Percentiles rank a stretch among this genome's conserved stretches.
These are phyloP conservation scores for Agapostemon virescens DNA, from an alignment of 2,888 invertebrate genomes.

Conservation along the genomic window DNA sequence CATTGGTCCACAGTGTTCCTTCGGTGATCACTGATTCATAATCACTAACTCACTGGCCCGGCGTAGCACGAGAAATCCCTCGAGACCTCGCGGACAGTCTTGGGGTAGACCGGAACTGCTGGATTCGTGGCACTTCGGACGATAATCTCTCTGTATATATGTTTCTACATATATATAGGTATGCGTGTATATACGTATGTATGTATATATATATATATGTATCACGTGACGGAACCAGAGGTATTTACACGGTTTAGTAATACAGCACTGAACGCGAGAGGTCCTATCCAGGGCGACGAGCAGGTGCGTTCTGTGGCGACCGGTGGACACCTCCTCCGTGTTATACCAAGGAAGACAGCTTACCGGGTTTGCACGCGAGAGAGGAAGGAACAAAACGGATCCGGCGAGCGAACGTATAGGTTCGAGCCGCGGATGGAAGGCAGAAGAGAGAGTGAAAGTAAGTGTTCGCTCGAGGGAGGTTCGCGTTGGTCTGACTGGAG, in stretches of 20 bases:
- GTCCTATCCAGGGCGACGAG: constrained; percentile 62
- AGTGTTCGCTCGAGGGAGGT: constrained; percentile 80
- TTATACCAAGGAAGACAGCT: constrained; percentile 42
- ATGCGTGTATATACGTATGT: neutral
- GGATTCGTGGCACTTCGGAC: neutral
- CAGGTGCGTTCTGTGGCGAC: constrained; percentile 68
- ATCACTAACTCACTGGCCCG: constrained; percentile 36
- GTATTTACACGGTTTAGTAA: neutral
- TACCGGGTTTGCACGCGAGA: constrained; percentile 9
- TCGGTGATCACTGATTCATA: constrained; percentile 32
- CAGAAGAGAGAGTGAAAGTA: constrained; percentile 79
- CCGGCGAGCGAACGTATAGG: constrained; percentile 1
- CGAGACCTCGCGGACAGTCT: neutral
- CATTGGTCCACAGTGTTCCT: constrained; percentile 56
- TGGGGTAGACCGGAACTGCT: neutral
- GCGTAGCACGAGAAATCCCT: neutral
- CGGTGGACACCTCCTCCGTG: constrained; percentile 42
- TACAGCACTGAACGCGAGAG: constrained; percentile 11
- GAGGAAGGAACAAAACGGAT: constrained; percentile 35
- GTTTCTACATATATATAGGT: neutral
- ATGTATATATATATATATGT: neutral
- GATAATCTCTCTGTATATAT: neutral
- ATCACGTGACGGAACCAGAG: constrained; percentile 11
- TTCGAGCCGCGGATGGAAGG: constrained; percentile 43
- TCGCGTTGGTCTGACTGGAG: constrained; percentile 80